Conservation (phyloP, 2,113 vertebrate species). For the Panthera uncia region DNA sequence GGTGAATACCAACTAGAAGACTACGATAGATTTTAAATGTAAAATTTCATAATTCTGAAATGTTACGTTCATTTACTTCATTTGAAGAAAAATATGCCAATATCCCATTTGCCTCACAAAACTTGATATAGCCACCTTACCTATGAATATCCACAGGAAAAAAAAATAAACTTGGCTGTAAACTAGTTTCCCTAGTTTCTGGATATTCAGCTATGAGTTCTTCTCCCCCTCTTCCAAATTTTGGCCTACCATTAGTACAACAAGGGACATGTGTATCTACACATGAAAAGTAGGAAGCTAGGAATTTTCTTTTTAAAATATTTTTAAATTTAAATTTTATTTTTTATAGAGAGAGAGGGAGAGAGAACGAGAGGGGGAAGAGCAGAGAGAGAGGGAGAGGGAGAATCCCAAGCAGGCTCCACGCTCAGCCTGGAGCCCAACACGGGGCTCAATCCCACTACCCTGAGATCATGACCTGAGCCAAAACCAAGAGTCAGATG, state of each 20-base stretch:
- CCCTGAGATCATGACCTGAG: too few species aligned
- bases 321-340: too few species aligned
- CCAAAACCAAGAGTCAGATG: too few species aligned
- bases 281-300: neutral
- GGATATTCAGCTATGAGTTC: neutral
- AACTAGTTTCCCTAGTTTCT: neutral
- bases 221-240: neutral
- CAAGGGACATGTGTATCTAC: neutral
- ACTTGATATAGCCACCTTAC: neutral
- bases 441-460: too few species aligned
- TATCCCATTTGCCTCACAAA: slow-evolving; percentile 3
- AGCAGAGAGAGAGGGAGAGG: too few species aligned
- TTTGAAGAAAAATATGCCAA: neutral
- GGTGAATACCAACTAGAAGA: neutral
- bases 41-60: slow-evolving; percentile 33
- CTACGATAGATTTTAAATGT: slow-evolving; percentile 13
- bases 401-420: too few species aligned
- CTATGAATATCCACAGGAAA: neutral
- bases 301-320: neutral
- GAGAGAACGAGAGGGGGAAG: too few species aligned
- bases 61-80: neutral
- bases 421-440: too few species aligned
- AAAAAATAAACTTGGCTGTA: neutral
- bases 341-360: too few species aligned
- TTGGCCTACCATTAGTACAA: neutral